Evolutionary conservation across 2,113 vertebrate genomes (phyloP).

Genomic region (Pitta sordida): DNA sequence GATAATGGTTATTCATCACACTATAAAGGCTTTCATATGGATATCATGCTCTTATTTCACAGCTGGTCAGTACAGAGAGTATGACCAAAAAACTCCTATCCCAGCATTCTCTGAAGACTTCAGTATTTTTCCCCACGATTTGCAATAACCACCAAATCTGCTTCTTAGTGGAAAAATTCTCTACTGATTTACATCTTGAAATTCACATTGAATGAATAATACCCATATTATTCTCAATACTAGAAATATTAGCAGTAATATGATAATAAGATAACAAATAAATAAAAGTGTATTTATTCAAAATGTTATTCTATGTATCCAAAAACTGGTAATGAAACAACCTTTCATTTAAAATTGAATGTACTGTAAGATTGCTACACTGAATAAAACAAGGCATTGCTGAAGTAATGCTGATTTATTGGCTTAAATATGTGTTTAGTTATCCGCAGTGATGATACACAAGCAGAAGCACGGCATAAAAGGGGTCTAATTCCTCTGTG

Average conservation of each 20-base stretch:
- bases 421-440: not conserved
- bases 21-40: not conserved
- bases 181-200: not conserved
- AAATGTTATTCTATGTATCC: not conserved
- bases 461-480: not conserved
- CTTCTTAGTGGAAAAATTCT: not conserved
- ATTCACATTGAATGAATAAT: not conserved
- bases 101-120: not conserved
- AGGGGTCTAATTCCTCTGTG: not conserved
- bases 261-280: not conserved
- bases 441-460: not conserved
- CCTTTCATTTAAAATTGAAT: not conserved
- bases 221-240: not conserved
- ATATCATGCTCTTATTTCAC: not conserved
- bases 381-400: not conserved
- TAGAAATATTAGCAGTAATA: not conserved
- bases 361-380: rapidly evolving
- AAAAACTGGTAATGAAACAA: not conserved
- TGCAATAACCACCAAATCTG: not conserved
- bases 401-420: not conserved
- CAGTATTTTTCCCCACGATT: not conserved
- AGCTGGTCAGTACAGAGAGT: not conserved
- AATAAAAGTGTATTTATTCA: not conserved
- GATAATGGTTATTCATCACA: not conserved
- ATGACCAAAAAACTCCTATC: not conserved